These are phyloP conservation scores for Cygnus atratus DNA, from an alignment of 2,113 vertebrate genomes.

Conservation along the genomic window DNA sequence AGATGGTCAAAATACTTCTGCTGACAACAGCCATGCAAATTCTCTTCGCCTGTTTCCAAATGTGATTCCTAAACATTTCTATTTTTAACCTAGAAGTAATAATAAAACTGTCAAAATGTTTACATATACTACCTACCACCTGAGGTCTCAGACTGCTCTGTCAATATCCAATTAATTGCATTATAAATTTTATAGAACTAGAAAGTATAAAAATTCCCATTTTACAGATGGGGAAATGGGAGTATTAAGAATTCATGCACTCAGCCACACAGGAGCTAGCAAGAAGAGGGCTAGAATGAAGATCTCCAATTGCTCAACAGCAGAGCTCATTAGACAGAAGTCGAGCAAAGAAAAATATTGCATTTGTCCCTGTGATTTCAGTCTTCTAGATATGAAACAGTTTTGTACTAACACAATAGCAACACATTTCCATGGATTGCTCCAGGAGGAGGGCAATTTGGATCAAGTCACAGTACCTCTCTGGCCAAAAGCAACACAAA, in stretches of 20 bases:
- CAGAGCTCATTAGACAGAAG: conserved; percentile 53
- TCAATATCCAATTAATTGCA: conserved; percentile 67
- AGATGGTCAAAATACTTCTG: neutral
- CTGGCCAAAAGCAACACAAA: conserved; percentile 51
- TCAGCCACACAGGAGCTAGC: conserved; percentile 42
- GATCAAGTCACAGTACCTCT: conserved; percentile 49
- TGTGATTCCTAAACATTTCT: neutral
- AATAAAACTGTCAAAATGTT: conserved; percentile 60
- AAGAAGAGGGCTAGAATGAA: conserved; percentile 27
- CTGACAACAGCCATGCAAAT: neutral
- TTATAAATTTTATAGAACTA: conserved; percentile 64
- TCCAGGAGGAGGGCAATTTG: conserved; percentile 54
- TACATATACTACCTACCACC: conserved; percentile 46
- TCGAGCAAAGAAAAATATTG: conserved; percentile 45
- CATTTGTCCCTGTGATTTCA: conserved; percentile 45
- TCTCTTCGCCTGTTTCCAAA: neutral
- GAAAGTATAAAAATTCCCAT: conserved; percentile 62
- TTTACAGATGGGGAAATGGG: conserved; percentile 57
- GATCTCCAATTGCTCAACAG: conserved; percentile 56
- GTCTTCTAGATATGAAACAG: conserved; percentile 51
- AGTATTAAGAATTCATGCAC: conserved; percentile 65
- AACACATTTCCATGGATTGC: conserved; percentile 53
- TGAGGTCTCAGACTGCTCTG: conserved; percentile 54
- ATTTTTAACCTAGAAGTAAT: conserved; percentile 32
- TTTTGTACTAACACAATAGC: conserved; percentile 54